Evolutionary conservation across 2,888 invertebrate genomes (phyloP), one percentile per base, ranked within the genome.

Genomic region (Prostheceraeus crozeri): DNA sequence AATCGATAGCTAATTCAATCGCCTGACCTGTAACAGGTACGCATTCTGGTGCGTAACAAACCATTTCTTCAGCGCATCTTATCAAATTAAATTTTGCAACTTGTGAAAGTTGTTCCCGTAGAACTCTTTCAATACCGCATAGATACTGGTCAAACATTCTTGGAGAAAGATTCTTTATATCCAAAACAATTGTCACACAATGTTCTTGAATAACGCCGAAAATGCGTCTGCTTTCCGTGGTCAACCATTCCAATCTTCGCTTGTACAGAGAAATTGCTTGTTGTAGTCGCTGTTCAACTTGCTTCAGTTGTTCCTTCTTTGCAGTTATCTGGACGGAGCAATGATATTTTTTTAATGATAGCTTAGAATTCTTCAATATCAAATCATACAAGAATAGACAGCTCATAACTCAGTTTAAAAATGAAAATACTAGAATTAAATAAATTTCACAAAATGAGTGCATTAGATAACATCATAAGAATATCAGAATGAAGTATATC

Each of bases 141-240:
- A 69, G 66, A 61, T 72, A 76, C 64, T 72, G 71, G 60, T 72
- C 71, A 67, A 75, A 74, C 66, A 71, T 70, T 51, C 71, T 69
- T 1, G 71, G 70, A 3, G 73, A 71, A 67, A 71, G 68, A 48
- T 71, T 72, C 55, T 69, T 67, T 33, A 74, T 71, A 66, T 75
- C 75, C 33, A 75, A 64, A 3, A 76, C 72, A 48, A 76, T 67
- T 11, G 69, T 68, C 2, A 74, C 65, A 8, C 66, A 65, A 40
- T 67, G 69, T 65, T 76, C 76, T 62, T 72, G 69, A 23, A 76
- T 68, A 2, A 76, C 71, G 23, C 76, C 76, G 67, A 76, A 76
- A 25, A 72, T 62, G 3, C 74, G 68, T 4, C 76, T 65, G 63
- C 75, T 75, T 54, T 74, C 75, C 6, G 71, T 67, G 1, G 73